Evolutionary conservation across 2,888 invertebrate genomes (phyloP).

Genomic region (Eupithecia subumbrata): DNA sequence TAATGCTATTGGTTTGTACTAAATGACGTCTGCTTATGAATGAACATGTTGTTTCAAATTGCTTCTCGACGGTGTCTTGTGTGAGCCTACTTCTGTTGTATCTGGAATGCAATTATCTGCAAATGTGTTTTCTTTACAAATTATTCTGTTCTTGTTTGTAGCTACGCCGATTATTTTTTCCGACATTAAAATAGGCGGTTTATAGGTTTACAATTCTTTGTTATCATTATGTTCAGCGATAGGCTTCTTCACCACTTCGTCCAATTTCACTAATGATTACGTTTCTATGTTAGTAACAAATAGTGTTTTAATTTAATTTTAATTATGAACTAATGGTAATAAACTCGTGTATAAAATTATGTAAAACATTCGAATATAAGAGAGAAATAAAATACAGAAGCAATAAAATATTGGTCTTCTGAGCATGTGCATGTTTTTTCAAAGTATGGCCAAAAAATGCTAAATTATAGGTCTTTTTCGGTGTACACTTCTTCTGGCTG

Average conservation of each 20-base stretch:
- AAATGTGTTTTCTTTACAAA: background rate
- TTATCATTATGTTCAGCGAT: background rate
- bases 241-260: background rate
- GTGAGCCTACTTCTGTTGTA: background rate
- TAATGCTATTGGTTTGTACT: conserved; percentile 53
- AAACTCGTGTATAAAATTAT: too few species aligned
- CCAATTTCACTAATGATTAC: background rate
- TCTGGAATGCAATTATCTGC: conserved; percentile 1
- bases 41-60: conserved; percentile 17
- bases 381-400: background rate
- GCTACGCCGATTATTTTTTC: background rate
- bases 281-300: background rate
- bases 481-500: too few species aligned
- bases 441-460: too few species aligned
- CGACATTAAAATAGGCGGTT: too few species aligned
- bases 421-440: too few species aligned
- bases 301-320: too few species aligned
- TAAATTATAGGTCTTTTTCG: too few species aligned
- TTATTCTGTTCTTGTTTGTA: background rate
- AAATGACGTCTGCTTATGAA: conserved; percentile 32
- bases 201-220: too few species aligned
- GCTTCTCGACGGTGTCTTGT: conserved; percentile 2
- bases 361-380: too few species aligned
- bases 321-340: too few species aligned
- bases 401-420: too few species aligned